Percentiles rank a stretch among this genome's conserved stretches.
phyloP scores from a whole-genome alignment of 2,888 invertebrate species.

The Phorcus lineatus region DNA sequence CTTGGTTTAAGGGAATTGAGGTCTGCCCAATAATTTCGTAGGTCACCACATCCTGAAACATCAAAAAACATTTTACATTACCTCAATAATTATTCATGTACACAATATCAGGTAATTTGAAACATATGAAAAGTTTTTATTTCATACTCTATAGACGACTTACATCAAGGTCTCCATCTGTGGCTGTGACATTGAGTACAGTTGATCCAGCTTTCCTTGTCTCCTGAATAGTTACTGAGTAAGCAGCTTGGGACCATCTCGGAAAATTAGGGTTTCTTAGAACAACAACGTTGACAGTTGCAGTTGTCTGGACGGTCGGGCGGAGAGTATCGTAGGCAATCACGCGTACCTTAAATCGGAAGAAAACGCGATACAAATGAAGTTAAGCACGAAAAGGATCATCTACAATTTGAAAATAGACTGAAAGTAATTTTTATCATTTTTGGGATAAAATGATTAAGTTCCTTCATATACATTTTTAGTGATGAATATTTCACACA shows the following conservation, averaged over 20 bases:
- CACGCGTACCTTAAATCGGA: constrained; percentile 54
- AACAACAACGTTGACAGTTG: constrained; percentile 60
- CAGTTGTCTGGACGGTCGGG: constrained; percentile 50
- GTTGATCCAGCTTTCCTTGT: constrained; percentile 41
- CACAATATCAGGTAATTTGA: no score
- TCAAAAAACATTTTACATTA: background rate
- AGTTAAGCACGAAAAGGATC: no score
- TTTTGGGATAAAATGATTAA: no score
- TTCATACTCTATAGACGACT: no score
- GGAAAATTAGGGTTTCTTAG: constrained; percentile 65
- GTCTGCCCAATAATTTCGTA: constrained; percentile 51
- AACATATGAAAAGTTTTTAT: no score
- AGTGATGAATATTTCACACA: no score
- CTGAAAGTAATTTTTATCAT: no score
- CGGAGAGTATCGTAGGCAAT: constrained; percentile 63
- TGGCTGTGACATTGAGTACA: constrained; percentile 56
- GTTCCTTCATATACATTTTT: no score
- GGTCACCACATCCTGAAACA: constrained; percentile 53
- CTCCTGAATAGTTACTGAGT: constrained; percentile 49
- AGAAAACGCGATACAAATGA: background rate
- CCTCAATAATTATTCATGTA: no score
- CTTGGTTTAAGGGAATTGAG: constrained; percentile 28
- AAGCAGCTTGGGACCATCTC: constrained; percentile 48
- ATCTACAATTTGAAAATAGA: no score
- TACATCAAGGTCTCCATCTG: constrained; percentile 58